Evolutionary conservation across 1,140 invertebrate genomes (phyloP).

Genomic region (Drosophila arizonae): DNA sequence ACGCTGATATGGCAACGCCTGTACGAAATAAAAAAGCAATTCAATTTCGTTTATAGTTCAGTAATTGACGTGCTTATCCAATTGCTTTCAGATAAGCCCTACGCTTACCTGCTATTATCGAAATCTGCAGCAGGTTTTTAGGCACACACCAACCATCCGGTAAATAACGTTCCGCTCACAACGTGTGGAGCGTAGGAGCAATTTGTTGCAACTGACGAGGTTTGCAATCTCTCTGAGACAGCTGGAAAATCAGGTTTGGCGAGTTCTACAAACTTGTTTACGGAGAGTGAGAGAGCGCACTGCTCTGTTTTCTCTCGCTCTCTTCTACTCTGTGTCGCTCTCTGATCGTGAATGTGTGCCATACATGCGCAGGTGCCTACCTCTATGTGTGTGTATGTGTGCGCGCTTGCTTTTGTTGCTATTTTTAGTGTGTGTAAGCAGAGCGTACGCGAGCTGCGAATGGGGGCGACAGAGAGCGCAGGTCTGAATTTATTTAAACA

Average conservation of each 20-base stretch:
- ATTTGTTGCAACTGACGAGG: constrained; percentile 39
- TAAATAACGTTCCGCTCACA: constrained; percentile 29
- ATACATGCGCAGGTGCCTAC: neutral
- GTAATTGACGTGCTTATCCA: neutral
- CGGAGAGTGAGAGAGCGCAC: constrained; percentile 35
- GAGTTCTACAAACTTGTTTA: constrained; percentile 46
- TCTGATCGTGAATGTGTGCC: neutral
- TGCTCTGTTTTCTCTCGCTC: constrained; percentile 12
- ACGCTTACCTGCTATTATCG: neutral
- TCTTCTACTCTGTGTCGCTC: neutral
- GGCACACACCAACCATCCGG: constrained; percentile 48
- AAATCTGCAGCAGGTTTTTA: constrained; percentile 72
- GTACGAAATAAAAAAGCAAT: constrained; percentile 14
- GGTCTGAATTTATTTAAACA: constrained; percentile 23
- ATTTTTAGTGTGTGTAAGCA: constrained; percentile 35
- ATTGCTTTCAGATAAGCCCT: constrained; percentile 2
- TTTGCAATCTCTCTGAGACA: constrained; percentile 37
- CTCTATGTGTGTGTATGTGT: neutral
- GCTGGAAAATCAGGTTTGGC: constrained; percentile 57
- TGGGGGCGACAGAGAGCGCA: constrained; percentile 11
- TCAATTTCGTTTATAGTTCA: neutral
- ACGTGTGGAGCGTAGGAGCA: constrained; percentile 42
- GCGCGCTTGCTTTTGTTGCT: constrained; percentile 20
- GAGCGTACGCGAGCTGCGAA: neutral
- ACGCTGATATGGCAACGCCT: constrained; percentile 39